Evolutionary conservation across 2,888 invertebrate species (phyloP).

Genomic region (Pachydiplax longipennis): DNA sequence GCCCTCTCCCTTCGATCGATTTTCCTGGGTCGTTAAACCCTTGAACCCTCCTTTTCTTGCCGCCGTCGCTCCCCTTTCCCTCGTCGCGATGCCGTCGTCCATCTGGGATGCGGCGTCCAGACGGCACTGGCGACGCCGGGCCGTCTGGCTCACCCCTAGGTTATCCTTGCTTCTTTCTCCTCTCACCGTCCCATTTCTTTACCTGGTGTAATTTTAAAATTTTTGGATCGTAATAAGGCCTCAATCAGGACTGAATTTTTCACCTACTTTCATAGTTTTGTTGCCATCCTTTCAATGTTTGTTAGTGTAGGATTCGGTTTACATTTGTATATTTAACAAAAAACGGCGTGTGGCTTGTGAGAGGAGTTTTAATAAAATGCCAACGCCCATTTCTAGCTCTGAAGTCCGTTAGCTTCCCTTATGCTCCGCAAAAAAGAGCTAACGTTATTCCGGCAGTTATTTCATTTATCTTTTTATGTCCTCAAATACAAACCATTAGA

Average conservation of each 20-base stretch:
- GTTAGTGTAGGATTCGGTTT: too few species aligned
- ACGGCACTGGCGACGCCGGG: conserved; percentile 47
- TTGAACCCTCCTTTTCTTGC: not conserved
- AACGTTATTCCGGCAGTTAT: too few species aligned
- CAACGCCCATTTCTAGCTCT: too few species aligned
- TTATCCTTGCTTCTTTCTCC: not conserved
- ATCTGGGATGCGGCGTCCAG: conserved; percentile 45
- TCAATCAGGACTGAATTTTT: not conserved
- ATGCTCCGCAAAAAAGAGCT: too few species aligned
- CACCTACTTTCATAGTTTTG: not conserved
- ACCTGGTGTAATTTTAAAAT: not conserved
- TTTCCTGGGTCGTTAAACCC: conserved; percentile 45
- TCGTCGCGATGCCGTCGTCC: conserved; percentile 46
- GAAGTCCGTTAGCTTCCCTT: too few species aligned
- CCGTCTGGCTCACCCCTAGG: conserved; percentile 45
- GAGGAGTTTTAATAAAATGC: too few species aligned
- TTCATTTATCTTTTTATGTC: too few species aligned
- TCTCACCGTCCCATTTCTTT: not conserved
- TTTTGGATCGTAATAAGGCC: not conserved
- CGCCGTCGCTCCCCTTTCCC: conserved; percentile 45
- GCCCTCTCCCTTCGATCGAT: conserved; percentile 43
- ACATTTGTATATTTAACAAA: too few species aligned
- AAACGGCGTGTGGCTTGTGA: too few species aligned
- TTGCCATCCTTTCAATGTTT: too few species aligned
- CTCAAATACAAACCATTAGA: too few species aligned